phyloP scores from a whole-genome alignment of 1,140 invertebrate species.

The Chrysomallon squamiferum region DNA sequence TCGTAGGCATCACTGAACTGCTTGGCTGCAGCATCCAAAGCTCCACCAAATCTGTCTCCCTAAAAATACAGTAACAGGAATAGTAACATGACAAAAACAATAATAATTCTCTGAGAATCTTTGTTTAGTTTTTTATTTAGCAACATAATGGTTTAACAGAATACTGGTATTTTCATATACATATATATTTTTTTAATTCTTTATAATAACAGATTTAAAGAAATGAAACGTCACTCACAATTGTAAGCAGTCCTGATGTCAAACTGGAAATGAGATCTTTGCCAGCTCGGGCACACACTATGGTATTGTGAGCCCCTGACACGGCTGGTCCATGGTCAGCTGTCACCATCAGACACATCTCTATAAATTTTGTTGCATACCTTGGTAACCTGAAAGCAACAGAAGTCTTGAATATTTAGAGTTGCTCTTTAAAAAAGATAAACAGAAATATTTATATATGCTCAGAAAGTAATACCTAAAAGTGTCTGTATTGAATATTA shows the following conservation, averaged over 20 bases:
- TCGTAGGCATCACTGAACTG: constrained; percentile 98
- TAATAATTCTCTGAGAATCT: too few relatives aligned
- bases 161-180: too few relatives aligned
- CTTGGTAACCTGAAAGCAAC: constrained; percentile 76
- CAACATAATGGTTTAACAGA: too few relatives aligned
- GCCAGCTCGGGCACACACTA: constrained; percentile 97
- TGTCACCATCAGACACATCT: constrained; percentile 99
- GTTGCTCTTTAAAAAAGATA: background rate
- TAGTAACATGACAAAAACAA: background rate
- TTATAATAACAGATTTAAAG: too few relatives aligned
- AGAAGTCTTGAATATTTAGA: background rate
- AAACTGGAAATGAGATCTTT: constrained; percentile 98
- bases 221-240: constrained; percentile 89
- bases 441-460: too few relatives aligned
- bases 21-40: constrained; percentile 92
- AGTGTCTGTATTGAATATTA: too few relatives aligned
- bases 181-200: too few relatives aligned
- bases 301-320: constrained; percentile 98
- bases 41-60: constrained; percentile 99
- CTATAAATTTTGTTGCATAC: constrained; percentile 97
- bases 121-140: too few relatives aligned
- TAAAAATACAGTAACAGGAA: constrained; percentile 59
- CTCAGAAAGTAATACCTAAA: too few relatives aligned
- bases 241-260: constrained; percentile 95
- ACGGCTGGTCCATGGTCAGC: constrained; percentile 99